These are phyloP conservation scores for Archocentrus centrarchus DNA, from an alignment of 2,113 vertebrate species.

Conservation along the genomic window DNA sequence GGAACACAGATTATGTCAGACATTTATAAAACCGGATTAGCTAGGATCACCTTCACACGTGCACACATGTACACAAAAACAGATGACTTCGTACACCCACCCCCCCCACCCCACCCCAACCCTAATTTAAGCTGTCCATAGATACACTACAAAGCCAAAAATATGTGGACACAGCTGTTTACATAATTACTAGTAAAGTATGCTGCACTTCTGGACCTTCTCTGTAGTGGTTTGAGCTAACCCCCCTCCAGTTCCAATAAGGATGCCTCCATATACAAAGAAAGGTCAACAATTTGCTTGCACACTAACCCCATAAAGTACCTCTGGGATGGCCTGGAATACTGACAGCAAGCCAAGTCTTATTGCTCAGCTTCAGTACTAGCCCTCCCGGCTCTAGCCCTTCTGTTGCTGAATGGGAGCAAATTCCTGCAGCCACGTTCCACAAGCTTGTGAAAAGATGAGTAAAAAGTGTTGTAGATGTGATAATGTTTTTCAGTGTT, in stretches of 20 bases:
- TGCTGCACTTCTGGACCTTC: not conserved
- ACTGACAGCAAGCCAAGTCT: not conserved
- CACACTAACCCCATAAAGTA: not conserved
- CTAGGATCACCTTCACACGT: slow-evolving; percentile 74
- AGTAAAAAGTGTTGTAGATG: not conserved
- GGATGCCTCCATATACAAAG: not conserved
- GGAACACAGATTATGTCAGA: slow-evolving; percentile 77
- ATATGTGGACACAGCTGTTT: not conserved
- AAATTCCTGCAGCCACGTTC: not conserved
- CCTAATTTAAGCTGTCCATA: slow-evolving; percentile 16
- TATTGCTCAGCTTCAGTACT: not conserved
- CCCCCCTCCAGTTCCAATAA: not conserved
- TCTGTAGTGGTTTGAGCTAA: not conserved
- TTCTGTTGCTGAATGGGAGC: not conserved
- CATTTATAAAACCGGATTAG: slow-evolving; percentile 79
- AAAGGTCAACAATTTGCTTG: not conserved
- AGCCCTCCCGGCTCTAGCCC: not conserved
- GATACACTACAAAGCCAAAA: not conserved
- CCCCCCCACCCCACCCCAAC: slow-evolving; percentile 12
- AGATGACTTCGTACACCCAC: slow-evolving; percentile 23
- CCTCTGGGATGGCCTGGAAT: not conserved
- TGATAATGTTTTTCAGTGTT: not conserved
- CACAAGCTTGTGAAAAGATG: not conserved
- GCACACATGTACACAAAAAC: slow-evolving; percentile 19
- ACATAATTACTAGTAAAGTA: not conserved